Base-by-base conservation (phyloP, 2,888 invertebrate genomes). In the Enchytraeus crypticus region DNA sequence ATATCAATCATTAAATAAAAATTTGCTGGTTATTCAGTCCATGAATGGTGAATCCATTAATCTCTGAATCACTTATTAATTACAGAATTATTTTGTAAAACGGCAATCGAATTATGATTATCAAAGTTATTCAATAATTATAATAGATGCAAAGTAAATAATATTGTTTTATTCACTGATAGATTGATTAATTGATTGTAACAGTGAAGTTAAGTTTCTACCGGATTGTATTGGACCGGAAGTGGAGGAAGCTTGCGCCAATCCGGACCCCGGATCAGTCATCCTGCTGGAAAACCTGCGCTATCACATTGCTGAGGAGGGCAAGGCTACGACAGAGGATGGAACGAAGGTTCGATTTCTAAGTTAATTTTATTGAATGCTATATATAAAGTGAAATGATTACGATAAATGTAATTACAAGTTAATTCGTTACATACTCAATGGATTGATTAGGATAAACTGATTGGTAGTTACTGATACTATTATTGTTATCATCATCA, bases 291-390 rank as follows among this genome's bases (percentile, higher is more conserved):
- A 98, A 80, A 99, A 98, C 78, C 84, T 99, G 11, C 84, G 98
- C 38, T 98, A 90, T 82, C 92, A 99, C 77, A 79, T 96, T 57
- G 98, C 97, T 78, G 98, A 98, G 79, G 98, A 98, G 80, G 98
- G 98, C 69, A 97, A 96, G 78, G 96, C 96, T 53, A 85, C 93
- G 2, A 92, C 92, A 80, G 86, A 86, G 0, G 84, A 84, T 61
- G 95, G 95, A n/a, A 86, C 86, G 59, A 97, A 97, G 82, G 88
- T 85, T 70, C 11, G 23, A 8, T n/a, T n/a, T n/a, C n/a, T n/a
- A n/a, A n/a, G n/a, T n/a, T n/a, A n/a, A n/a, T n/a, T n/a, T n/a
- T n/a, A n/a, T n/a, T n/a, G n/a, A n/a, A n/a, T n/a, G n/a, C n/a
- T n/a, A n/a, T n/a, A n/a, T n/a, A n/a, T n/a, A n/a, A n/a, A n/a